phyloP scores from a whole-genome alignment of 2,797 vertebrate species.

The Xenopus petersii region DNA sequence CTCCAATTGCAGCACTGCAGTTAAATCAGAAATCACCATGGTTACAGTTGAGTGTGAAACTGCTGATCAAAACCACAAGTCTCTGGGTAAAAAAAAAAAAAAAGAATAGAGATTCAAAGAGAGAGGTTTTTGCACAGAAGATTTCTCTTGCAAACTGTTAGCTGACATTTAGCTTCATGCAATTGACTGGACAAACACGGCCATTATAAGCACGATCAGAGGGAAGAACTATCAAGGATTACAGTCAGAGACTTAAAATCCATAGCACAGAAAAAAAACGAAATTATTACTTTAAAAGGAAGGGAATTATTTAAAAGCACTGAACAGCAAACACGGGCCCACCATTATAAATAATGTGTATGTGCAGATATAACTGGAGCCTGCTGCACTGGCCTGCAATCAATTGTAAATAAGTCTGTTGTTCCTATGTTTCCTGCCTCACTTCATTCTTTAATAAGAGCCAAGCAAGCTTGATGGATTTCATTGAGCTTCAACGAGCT shows the following conservation, averaged over 20 bases:
- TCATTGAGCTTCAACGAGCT: no score
- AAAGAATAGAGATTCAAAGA: not conserved
- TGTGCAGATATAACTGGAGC: no score
- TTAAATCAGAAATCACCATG: conserved; percentile 36
- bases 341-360: no score
- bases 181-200: conserved; percentile 36
- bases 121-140: conserved; percentile 18
- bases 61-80: conserved; percentile 34
- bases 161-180: conserved; percentile 31
- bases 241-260: not conserved
- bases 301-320: no score
- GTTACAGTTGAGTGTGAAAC: conserved; percentile 32
- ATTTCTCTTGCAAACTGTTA: conserved; percentile 20
- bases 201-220: conserved; percentile 11
- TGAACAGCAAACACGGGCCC: no score
- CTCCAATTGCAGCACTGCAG: conserved; percentile 8
- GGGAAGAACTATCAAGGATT: not conserved
- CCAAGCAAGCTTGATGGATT: no score
- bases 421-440: no score
- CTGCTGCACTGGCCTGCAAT: no score
- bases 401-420: no score
- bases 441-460: no score
- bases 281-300: no score
- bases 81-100: not conserved
- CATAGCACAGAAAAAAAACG: no score